Conservation (phyloP, 2,888 invertebrate species). For the Cantharis lateralis region DNA sequence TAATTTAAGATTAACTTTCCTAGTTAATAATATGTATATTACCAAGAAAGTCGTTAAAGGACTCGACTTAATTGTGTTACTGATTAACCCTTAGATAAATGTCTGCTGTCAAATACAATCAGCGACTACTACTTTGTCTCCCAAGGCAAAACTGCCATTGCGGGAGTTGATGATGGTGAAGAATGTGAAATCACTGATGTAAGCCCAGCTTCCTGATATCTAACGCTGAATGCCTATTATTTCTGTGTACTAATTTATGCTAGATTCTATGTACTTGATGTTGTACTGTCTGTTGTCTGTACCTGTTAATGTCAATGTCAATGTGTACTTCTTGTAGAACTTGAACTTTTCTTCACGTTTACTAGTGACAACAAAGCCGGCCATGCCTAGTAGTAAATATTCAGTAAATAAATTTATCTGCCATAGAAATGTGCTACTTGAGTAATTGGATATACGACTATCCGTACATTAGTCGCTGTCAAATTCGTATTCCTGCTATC, state of each 20-base stretch:
- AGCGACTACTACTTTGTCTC: constrained; percentile 93
- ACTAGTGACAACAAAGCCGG: constrained; percentile 1
- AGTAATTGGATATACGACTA: constrained; percentile 85
- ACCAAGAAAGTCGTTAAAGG: constrained; percentile 21
- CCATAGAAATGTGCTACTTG: constrained; percentile 81
- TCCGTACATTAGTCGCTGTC: constrained; percentile 92
- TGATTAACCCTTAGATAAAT: constrained; percentile 64
- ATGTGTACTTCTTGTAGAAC: background rate
- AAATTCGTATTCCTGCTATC: constrained; percentile 91
- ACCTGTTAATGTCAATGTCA: too few relatives aligned
- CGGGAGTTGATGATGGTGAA: constrained; percentile 94
- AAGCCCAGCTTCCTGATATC: constrained; percentile 60
- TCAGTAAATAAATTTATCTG: constrained; percentile 41
- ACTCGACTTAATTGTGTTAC: constrained; percentile 33
- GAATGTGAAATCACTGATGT: constrained; percentile 89
- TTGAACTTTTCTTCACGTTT: background rate
- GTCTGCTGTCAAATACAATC: constrained; percentile 85
- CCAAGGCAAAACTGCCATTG: constrained; percentile 96
- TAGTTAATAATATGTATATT: too few relatives aligned
- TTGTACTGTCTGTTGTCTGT: background rate
- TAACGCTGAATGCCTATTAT: background rate
- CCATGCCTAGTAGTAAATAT: constrained; percentile 22
- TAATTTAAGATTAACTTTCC: too few relatives aligned
- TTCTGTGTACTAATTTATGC: background rate
- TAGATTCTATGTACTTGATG: background rate